Base-by-base conservation (phyloP, 2,888 invertebrate genomes). In the Piscicola geometra region DNA sequence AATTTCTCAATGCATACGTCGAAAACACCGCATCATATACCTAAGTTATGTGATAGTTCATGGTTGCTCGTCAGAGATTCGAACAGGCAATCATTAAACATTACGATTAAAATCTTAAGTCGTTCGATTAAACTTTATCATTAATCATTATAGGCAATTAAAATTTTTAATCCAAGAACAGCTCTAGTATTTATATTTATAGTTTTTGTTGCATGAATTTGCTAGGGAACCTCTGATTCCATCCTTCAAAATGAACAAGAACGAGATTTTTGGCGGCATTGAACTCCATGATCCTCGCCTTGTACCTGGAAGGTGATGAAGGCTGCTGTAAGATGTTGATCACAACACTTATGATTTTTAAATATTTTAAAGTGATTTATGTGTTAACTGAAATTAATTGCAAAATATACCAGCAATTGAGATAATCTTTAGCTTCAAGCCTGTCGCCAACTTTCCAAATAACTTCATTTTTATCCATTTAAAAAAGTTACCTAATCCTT, bases 221-320 rank as follows among this genome's bases (percentile, higher is more conserved):
- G 5, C 41, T 9, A 41, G 25, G 3, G 12, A 5, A 56, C 60
- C 60, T 56, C n/a, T 35, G 32, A n/a, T 67, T 67, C 67, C 67
- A 67, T 5, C 67, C 67, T 67, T 67, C 67, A 30, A 67, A 67
- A n/a, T 67, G 67, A 3, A 67, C 67, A 2, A 67, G 67, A 18
- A 67, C 67, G 5, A 67, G 32, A n/a, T 67, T 35, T 32, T 67
- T 67, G 15, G 18, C 3, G n/a, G 67, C 30, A 32, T 67, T 35
- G 33, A 9, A 32, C 28, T 35, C 67, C 15, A 67, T 67, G 28
- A 67, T 67, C 33, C 35, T 25, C 2, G 67, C 67, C 33, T 32
- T 67, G 67, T 67, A 67, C 67, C 67, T 67, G 3, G 33, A 33
- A 28, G n/a, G n/a, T n/a, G n/a, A n/a, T n/a, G n/a, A n/a, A n/a